Evolutionary conservation across 2,113 vertebrate genomes (phyloP).

Genomic region (Peromyscus maniculatus): DNA sequence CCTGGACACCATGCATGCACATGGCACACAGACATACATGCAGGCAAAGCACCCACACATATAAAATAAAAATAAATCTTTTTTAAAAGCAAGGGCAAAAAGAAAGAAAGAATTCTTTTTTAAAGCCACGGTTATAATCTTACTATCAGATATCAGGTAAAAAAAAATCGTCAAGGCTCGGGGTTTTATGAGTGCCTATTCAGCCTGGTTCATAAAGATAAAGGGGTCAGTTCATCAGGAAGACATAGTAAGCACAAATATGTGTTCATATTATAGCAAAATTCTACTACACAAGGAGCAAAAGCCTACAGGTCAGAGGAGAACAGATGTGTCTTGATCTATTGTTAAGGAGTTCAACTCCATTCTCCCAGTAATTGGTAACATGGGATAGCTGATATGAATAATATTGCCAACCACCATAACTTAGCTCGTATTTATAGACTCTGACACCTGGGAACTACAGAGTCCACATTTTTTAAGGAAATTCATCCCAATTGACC

Average conservation of each 20-base stretch:
- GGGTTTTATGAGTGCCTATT: neutral
- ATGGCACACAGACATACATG: neutral
- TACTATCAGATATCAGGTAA: neutral
- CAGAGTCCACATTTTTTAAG: neutral
- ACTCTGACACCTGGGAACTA: too few relatives aligned
- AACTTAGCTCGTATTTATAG: neutral
- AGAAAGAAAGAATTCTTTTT: neutral
- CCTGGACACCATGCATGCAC: neutral
- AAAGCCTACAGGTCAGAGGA: neutral
- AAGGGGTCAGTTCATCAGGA: neutral
- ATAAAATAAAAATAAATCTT: neutral
- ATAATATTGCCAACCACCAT: neutral
- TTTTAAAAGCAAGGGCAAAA: neutral
- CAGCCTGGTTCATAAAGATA: neutral
- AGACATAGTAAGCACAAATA: neutral
- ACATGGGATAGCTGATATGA: neutral
- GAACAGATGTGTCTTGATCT: neutral
- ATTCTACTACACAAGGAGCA: neutral
- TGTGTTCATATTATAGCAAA: neutral
- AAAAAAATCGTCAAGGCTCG: neutral
- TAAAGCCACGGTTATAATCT: neutral
- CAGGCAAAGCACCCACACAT: neutral
- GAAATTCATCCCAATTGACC: neutral
- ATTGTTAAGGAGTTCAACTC: neutral
- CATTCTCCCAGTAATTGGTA: neutral